phyloP scores from a whole-genome alignment of 2,888 invertebrate species.

The Synergus japonicus region DNA sequence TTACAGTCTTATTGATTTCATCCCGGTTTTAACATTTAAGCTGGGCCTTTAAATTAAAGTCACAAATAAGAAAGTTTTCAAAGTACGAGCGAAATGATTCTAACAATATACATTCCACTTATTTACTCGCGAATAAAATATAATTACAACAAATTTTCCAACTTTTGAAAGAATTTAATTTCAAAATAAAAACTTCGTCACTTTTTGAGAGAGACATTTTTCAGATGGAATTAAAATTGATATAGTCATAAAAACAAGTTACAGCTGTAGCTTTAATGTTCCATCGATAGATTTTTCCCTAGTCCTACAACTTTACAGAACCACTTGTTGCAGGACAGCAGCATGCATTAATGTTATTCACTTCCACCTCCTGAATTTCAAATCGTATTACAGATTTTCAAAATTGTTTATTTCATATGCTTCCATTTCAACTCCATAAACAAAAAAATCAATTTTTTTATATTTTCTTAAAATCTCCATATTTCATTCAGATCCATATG shows the following conservation, averaged over 20 bases:
- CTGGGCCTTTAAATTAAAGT: constrained; percentile 24
- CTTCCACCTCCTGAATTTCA: not conserved
- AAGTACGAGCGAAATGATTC: too few species aligned
- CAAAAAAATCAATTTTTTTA: not conserved
- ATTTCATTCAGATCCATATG: not conserved
- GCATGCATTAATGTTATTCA: constrained; percentile 31
- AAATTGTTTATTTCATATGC: not conserved
- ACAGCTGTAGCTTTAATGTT: constrained; percentile 35
- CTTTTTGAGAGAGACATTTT: not conserved
- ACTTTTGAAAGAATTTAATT: not conserved
- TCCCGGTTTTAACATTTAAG: constrained; percentile 22
- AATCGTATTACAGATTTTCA: not conserved
- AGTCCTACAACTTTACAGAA: constrained; percentile 35
- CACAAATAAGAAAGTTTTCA: not conserved
- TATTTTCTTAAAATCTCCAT: not conserved
- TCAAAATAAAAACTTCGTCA: not conserved
- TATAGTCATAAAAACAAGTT: not conserved
- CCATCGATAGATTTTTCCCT: constrained; percentile 35
- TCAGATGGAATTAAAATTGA: not conserved
- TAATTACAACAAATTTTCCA: too few species aligned
- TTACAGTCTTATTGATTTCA: not conserved
- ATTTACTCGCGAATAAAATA: too few species aligned
- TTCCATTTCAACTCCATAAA: not conserved
- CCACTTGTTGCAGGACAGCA: constrained; percentile 39
- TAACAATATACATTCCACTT: too few species aligned